phyloP scores from a whole-genome alignment of 2,888 invertebrate genomes.

The Eulithis prunata region DNA sequence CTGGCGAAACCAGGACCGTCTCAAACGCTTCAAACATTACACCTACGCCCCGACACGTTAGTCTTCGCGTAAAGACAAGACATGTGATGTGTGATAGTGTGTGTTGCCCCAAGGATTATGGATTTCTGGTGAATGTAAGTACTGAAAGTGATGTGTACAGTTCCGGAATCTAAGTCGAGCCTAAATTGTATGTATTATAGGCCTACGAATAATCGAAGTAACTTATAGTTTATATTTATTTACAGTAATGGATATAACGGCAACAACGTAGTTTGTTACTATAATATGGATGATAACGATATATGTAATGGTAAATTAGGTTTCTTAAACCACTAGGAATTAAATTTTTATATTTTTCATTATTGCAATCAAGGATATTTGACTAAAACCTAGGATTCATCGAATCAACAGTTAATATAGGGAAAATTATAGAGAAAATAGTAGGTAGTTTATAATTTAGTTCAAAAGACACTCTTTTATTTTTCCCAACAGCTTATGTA shows the following conservation, averaged over 20 bases:
- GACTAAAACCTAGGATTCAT: conserved; percentile 66
- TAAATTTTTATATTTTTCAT: conserved; percentile 80
- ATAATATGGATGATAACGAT: conserved; percentile 76
- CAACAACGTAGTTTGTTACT: conserved; percentile 61
- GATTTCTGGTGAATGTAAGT: conserved; percentile 43
- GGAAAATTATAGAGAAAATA: conserved; percentile 65
- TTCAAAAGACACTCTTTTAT: conserved; percentile 76
- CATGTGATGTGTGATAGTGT: conserved; percentile 46
- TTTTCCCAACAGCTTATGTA: conserved; percentile 65
- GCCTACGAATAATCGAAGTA: conserved; percentile 78
- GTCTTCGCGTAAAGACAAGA: conserved; percentile 69
- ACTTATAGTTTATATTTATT: conserved; percentile 47
- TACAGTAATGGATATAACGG: conserved; percentile 44
- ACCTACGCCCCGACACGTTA: conserved; percentile 75
- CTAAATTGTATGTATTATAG: conserved; percentile 63
- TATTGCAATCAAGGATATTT: conserved; percentile 78
- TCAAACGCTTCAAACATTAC: conserved; percentile 69
- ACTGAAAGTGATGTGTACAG: conserved; percentile 43
- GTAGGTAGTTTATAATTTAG: conserved; percentile 73
- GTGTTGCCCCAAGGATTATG: conserved; percentile 55
- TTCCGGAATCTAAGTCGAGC: conserved; percentile 53
- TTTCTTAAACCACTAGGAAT: conserved; percentile 81
- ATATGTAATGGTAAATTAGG: conserved; percentile 76
- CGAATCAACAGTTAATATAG: conserved; percentile 56
- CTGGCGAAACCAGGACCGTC: conserved; percentile 77